phyloP scores from a whole-genome alignment of 2,888 invertebrate species.

The Cantharis nigra region DNA sequence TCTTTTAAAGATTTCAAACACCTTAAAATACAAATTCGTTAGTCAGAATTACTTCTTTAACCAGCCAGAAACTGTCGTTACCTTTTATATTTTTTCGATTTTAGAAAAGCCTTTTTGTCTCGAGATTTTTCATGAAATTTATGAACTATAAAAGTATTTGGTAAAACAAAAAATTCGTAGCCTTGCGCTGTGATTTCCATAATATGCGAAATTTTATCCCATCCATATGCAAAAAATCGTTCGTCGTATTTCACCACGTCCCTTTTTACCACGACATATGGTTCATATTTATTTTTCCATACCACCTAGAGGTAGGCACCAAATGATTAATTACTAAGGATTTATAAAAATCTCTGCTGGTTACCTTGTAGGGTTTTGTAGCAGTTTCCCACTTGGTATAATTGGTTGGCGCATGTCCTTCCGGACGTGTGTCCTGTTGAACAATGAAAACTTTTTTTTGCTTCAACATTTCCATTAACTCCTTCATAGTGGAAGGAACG shows the following conservation, averaged over 20 bases:
- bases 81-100: not conserved
- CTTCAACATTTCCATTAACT: conserved; percentile 73
- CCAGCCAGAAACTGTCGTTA: not conserved
- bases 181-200: conserved; percentile 81
- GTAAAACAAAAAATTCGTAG: conserved; percentile 70
- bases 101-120: not conserved
- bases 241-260: conserved; percentile 80
- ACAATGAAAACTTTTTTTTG: conserved; percentile 80
- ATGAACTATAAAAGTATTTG: conserved; percentile 89
- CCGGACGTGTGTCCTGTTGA: conserved; percentile 83
- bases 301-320: conserved; percentile 63
- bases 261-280: conserved; percentile 80
- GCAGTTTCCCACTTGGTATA: conserved; percentile 80
- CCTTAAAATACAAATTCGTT: not conserved
- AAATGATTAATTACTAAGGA: not conserved
- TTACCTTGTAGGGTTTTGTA: conserved; percentile 71
- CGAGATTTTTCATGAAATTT: conserved; percentile 73
- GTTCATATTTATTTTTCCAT: conserved; percentile 91
- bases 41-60: not conserved
- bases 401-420: conserved; percentile 86
- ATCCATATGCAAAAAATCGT: conserved; percentile 91
- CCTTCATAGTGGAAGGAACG: conserved; percentile 77
- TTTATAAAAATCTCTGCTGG: not conserved
- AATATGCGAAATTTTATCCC: conserved; percentile 93
- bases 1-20: not conserved